Percentiles rank a stretch among this genome's conserved stretches.
phyloP scores from a whole-genome alignment of 2,888 invertebrate genomes.

The Pterostichus niger region DNA sequence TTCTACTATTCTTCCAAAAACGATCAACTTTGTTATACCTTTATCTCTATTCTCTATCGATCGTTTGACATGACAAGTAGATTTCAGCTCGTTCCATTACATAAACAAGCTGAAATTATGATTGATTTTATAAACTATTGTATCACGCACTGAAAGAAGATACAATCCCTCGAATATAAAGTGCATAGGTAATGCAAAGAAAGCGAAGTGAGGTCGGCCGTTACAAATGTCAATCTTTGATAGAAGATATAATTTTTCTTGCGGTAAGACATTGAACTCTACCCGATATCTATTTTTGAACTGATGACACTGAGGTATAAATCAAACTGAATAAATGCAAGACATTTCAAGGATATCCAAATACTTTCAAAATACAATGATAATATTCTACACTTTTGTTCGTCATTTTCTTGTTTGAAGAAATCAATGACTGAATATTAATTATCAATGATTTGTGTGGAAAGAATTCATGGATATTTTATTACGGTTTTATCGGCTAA shows the following conservation, averaged over 20 bases:
- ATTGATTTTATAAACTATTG: slow-evolving; percentile 61
- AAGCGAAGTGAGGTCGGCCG: slow-evolving; percentile 1
- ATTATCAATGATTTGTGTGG: background rate
- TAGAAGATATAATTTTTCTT: slow-evolving; percentile 19
- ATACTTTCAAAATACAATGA: background rate
- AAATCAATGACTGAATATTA: slow-evolving; percentile 15
- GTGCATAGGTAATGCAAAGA: slow-evolving; percentile 40
- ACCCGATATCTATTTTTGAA: slow-evolving; percentile 28
- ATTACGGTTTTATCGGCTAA: too few relatives aligned
- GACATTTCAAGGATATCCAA: background rate
- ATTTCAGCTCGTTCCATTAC: slow-evolving; percentile 33
- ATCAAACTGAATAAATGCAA: background rate
- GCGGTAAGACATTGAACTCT: slow-evolving; percentile 16
- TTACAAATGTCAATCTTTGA: slow-evolving; percentile 7
- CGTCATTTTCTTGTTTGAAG: background rate
- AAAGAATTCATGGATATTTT: too few relatives aligned
- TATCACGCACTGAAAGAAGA: slow-evolving; percentile 37
- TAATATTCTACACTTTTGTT: background rate
- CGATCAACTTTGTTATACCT: background rate
- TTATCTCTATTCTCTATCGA: slow-evolving; percentile 14
- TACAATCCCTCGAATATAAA: slow-evolving; percentile 15
- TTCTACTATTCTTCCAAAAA: slow-evolving; percentile 11
- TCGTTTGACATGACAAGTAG: slow-evolving; percentile 31
- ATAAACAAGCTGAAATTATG: slow-evolving; percentile 37
- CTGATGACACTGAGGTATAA: slow-evolving; percentile 14